phyloP scores from a whole-genome alignment of 2,888 invertebrate species.

The Leptinotarsa haldemani region DNA sequence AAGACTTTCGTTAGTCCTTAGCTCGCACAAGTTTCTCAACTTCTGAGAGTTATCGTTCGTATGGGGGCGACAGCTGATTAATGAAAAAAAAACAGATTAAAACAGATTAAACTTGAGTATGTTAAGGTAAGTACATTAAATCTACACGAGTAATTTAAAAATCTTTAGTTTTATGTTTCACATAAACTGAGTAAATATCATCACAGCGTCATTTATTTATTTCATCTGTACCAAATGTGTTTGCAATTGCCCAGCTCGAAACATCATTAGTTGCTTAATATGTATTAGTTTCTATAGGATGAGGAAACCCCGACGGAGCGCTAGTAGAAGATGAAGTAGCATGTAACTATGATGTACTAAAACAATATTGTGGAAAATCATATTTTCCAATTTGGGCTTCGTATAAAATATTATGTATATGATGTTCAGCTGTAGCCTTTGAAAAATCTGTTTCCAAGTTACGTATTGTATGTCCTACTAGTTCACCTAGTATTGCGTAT shows the following conservation, averaged over 20 bases:
- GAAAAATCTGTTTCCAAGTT: conserved; percentile 18
- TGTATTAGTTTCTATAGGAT: conserved; percentile 4
- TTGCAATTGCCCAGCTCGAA: no score
- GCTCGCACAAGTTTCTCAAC: no score
- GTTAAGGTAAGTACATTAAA: conserved; percentile 11
- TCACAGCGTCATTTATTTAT: no score
- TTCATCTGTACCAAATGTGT: no score
- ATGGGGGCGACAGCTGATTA: no score
- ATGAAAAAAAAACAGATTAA: no score
- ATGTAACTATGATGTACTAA: conserved; percentile 3
- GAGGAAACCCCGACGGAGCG: conserved; percentile 16
- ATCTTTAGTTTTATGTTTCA: conserved; percentile 3
- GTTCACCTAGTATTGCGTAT: no score
- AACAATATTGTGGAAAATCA: conserved; percentile 13
- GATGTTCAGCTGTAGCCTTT: conserved; percentile 21
- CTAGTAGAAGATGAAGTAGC: neutral
- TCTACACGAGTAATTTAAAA: neutral
- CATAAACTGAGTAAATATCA: neutral
- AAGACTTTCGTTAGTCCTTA: no score
- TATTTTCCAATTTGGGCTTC: conserved; percentile 18
- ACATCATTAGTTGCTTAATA: no score
- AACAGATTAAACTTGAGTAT: conserved; percentile 4
- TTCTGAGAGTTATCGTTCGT: no score
- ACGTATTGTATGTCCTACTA: no score
- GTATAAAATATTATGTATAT: conserved; percentile 17